Base-by-base conservation (phyloP, 2,888 invertebrate species). In the Portevinia maculata region DNA sequence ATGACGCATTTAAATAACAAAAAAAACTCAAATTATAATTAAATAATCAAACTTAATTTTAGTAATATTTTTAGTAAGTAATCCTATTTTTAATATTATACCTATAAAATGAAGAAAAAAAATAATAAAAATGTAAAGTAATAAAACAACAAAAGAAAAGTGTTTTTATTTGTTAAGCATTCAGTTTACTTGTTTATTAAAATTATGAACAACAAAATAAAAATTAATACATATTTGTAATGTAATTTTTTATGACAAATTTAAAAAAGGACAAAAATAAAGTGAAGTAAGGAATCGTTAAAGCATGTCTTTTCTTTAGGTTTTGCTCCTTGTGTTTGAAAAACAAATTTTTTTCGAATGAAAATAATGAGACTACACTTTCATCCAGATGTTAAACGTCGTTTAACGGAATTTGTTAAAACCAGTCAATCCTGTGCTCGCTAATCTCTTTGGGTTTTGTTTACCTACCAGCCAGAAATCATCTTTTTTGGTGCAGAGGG, bases 11-110 rank as follows among this genome's bases (percentile, higher is more conserved):
- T 84, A 85, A 76, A 48, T 75, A 59, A 84, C n/a, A n/a, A 59
- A 46, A 17, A 67, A 44, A 62, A 79, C 60, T 67, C 64, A 64
- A 67, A 67, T 65, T 71, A 84, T 81, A 73, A 76, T 71, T 69
- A 75, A 65, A 73, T 83, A 83, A 83, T 83, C 83, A 78, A 83
- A 78, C 78, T 67, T 78, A 83, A 78, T 78, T 83, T 83, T 78
- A 83, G 76, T 76, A 65, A 64, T 71, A 76, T 76, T 34, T 79
- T 62, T 83, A 83, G 83, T 46, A 24, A 44, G 60, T 83, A 83
- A 83, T 67, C 41, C 60, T 83, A 76, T 78, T 83, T 83, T 78
- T 78, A 67, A 57, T 67, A 64, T 70, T 70, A 62, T 44, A 46
- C 46, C 15, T 6, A 21, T 13, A 15, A 67, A 41, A 32, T 34